phyloP scores from a whole-genome alignment of 2,113 vertebrate species.

The Poeciliopsis prolifica region DNA sequence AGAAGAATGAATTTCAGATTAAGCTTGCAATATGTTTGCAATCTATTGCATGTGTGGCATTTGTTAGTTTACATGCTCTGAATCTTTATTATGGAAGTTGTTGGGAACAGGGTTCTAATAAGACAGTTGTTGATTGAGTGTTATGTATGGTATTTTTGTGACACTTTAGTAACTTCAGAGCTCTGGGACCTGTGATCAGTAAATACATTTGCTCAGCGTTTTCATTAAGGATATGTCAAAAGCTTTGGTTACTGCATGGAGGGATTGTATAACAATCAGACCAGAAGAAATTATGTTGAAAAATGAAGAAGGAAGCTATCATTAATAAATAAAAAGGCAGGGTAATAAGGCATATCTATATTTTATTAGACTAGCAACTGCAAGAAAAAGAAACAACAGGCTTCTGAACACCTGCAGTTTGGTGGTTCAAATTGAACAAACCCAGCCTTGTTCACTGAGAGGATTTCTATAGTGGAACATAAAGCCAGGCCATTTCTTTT shows the following conservation, averaged over 20 bases:
- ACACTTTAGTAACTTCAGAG: not conserved
- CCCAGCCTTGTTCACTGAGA: no score
- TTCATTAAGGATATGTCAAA: slow-evolving; percentile 10
- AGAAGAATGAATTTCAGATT: not conserved
- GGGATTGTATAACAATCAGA: slow-evolving; percentile 28
- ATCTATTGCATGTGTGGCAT: not conserved
- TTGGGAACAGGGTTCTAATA: not conserved
- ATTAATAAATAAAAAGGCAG: slow-evolving; percentile 38
- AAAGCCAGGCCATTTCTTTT: no score
- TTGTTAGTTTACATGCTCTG: not conserved
- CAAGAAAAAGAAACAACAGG: not conserved
- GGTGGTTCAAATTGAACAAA: not conserved
- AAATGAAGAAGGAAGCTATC: slow-evolving; percentile 1
- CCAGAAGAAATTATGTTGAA: slow-evolving; percentile 5
- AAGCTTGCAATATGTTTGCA: not conserved
- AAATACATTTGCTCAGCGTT: not conserved
- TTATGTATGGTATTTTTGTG: not conserved
- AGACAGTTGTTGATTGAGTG: not conserved
- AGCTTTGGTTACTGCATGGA: slow-evolving; percentile 7
- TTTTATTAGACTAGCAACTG: not conserved
- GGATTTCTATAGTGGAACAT: no score
- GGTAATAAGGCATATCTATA: slow-evolving; percentile 30
- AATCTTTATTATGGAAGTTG: not conserved
- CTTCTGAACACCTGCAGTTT: slow-evolving; percentile 12
- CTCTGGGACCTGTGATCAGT: not conserved